Evolutionary conservation across 2,888 invertebrate genomes (phyloP).

Genomic region (Melieria picta): DNA sequence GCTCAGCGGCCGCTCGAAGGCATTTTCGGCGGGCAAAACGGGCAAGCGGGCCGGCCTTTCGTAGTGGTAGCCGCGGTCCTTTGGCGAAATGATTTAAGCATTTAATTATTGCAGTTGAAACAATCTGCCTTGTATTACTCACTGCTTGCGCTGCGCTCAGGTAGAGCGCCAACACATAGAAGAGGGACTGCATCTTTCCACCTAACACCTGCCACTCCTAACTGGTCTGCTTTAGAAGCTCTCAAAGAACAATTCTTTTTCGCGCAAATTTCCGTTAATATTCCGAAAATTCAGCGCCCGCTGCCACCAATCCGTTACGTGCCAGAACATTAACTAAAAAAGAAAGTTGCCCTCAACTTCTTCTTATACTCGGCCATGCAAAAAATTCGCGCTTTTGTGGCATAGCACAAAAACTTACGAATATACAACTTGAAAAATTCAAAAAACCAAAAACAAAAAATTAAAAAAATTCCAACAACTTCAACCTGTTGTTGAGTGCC

Average conservation of each 20-base stretch:
- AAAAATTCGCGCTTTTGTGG: conserved; percentile 13
- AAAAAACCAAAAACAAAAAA: no score
- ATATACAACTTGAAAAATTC: not conserved
- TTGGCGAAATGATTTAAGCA: not conserved
- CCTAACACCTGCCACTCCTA: no score
- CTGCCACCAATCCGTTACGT: not conserved
- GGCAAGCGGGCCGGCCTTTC: conserved; percentile 34
- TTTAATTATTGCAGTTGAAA: no score
- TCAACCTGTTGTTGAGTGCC: no score
- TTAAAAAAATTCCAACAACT: no score
- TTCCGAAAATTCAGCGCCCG: no score
- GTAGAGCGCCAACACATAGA: no score
- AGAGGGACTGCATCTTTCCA: no score
- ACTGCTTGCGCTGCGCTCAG: no score
- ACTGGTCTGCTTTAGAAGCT: no score
- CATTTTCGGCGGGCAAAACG: not conserved
- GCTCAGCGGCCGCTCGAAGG: not conserved
- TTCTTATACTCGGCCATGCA: conserved; percentile 51
- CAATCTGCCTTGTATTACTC: not conserved
- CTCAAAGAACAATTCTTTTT: no score
- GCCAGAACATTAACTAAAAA: conserved; percentile 47
- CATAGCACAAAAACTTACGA: conserved; percentile 6
- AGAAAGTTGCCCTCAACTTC: conserved; percentile 44
- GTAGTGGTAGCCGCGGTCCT: conserved; percentile 44
- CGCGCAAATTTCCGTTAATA: no score